phyloP scores from a whole-genome alignment of 2,797 vertebrate genomes.

The Ctenochaetus hawaiiensis region DNA sequence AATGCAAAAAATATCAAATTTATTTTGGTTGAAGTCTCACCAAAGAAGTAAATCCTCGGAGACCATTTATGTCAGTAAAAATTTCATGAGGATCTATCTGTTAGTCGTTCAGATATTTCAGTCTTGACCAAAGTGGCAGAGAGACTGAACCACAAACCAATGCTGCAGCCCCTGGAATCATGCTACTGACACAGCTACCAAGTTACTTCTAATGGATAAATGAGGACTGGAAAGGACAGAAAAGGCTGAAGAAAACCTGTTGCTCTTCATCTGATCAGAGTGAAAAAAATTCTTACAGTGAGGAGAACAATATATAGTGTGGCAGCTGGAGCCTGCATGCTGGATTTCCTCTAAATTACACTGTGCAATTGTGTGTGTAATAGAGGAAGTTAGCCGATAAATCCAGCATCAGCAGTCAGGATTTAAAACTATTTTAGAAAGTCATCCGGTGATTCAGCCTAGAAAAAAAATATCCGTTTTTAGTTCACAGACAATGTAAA shows the following conservation, averaged over 20 bases:
- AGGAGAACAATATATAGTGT: slow-evolving; percentile 1
- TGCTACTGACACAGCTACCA: neutral
- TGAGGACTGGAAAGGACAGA: neutral
- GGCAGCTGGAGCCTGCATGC: slow-evolving; percentile 14
- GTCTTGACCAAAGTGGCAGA: neutral
- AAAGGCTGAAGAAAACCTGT: neutral
- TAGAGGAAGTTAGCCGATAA: slow-evolving; percentile 3
- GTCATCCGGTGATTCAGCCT: slow-evolving; percentile 17
- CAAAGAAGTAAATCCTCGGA: no score
- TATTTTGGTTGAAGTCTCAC: no score
- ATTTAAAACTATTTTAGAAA: slow-evolving; percentile 11
- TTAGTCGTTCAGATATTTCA: neutral
- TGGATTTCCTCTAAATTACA: slow-evolving; percentile 15
- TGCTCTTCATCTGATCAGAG: neutral
- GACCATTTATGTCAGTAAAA: neutral
- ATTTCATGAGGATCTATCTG: neutral
- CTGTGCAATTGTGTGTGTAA: neutral
- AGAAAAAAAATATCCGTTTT: neutral
- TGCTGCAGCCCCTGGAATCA: neutral
- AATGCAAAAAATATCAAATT: neutral
- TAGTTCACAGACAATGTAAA: slow-evolving; percentile 2
- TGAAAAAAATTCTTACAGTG: neutral
- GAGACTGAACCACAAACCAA: neutral
- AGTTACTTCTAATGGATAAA: neutral
- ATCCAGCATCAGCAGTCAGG: neutral